Conservation (phyloP, 2,797 vertebrate species). For the Loriculus beryllinus region DNA sequence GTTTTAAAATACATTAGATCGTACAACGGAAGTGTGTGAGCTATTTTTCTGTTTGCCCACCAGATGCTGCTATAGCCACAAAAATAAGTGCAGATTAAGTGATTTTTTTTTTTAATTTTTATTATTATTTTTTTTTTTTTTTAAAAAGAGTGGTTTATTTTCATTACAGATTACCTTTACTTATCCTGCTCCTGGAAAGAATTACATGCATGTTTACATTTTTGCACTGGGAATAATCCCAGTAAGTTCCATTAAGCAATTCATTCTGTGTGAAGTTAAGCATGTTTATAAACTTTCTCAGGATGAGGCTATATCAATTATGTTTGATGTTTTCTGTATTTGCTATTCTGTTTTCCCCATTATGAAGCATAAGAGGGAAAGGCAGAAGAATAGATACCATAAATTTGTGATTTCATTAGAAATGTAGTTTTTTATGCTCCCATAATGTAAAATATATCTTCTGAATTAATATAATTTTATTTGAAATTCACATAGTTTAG, state of each 20-base stretch:
- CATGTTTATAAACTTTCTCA: background rate
- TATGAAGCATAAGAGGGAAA: background rate
- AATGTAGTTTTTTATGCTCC: background rate
- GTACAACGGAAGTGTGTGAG: background rate
- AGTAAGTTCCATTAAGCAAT: background rate
- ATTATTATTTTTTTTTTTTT: too few species aligned
- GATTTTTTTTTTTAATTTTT: too few species aligned
- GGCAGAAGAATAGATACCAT: background rate
- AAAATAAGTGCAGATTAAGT: background rate
- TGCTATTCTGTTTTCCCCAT: background rate
- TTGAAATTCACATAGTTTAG: background rate
- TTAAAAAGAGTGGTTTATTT: background rate
- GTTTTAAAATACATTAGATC: background rate
- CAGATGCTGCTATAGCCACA: constrained; percentile 63
- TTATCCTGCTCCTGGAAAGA: background rate
- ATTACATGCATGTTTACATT: background rate
- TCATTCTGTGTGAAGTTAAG: background rate
- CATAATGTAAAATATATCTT: background rate
- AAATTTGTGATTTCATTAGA: background rate
- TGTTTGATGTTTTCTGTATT: constrained; percentile 5
- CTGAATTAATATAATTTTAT: background rate
- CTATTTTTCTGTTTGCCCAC: constrained; percentile 48
- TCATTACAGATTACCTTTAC: background rate
- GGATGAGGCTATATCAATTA: background rate
- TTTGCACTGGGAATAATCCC: background rate